Evolutionary conservation across 2,888 invertebrate genomes (phyloP).

Genomic region (Catocala fraxini): DNA sequence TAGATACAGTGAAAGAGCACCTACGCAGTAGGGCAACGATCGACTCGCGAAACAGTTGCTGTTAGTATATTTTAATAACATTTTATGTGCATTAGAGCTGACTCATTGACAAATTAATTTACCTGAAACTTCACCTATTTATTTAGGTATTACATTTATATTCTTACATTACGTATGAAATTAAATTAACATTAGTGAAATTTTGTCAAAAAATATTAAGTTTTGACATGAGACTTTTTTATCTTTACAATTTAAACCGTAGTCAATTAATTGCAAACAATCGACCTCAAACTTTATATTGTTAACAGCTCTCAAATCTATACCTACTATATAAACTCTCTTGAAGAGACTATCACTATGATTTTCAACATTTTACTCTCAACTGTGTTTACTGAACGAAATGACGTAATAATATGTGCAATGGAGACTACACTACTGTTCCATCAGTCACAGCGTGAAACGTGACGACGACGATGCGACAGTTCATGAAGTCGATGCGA

Average conservation of each 20-base stretch:
- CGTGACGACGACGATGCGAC: slow-evolving; percentile 33
- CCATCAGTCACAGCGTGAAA: slow-evolving; percentile 33
- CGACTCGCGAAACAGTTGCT: slow-evolving; percentile 41
- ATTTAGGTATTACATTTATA: slow-evolving; percentile 46
- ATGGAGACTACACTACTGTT: slow-evolving; percentile 41
- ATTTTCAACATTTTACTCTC: slow-evolving; percentile 56
- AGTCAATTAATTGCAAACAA: slow-evolving; percentile 37
- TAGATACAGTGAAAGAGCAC: slow-evolving; percentile 65
- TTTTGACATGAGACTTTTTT: slow-evolving; percentile 34
- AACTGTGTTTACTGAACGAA: slow-evolving; percentile 49
- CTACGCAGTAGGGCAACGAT: slow-evolving; percentile 55
- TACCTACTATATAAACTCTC: slow-evolving; percentile 62
- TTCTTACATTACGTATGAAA: slow-evolving; percentile 48
- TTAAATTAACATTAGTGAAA: slow-evolving; percentile 34
- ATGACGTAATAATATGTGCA: slow-evolving; percentile 33
- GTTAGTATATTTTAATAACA: slow-evolving; percentile 39
- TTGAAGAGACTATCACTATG: slow-evolving; percentile 66
- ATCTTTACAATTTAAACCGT: slow-evolving; percentile 27
- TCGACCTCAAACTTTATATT: slow-evolving; percentile 45
- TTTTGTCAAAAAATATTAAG: slow-evolving; percentile 32
- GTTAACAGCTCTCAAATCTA: slow-evolving; percentile 57
- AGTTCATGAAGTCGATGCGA: slow-evolving; percentile 28
- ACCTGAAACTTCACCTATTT: slow-evolving; percentile 43
- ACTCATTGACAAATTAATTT: slow-evolving; percentile 44
- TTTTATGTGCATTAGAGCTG: slow-evolving; percentile 43